These are phyloP conservation scores for Stomorhina lunata DNA, from an alignment of 2,888 invertebrate species.

Conservation along the genomic window DNA sequence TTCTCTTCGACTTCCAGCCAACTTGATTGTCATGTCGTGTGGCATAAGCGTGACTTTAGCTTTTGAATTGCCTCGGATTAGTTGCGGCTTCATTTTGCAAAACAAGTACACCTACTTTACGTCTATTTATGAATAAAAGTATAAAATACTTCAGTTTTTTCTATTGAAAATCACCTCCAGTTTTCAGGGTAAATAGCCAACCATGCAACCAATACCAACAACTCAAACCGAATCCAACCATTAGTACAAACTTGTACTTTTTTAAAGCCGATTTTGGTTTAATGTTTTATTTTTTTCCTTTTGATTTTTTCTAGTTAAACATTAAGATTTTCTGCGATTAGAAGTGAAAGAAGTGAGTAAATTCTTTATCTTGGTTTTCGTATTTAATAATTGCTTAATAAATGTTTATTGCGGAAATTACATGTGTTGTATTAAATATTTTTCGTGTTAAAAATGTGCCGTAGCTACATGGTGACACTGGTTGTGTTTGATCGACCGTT, in stretches of 20 bases:
- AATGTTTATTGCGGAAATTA: conserved; percentile 49
- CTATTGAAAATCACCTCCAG: conserved; percentile 32
- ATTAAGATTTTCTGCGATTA: no score
- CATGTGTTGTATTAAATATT: conserved; percentile 27
- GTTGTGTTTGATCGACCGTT: conserved; percentile 36
- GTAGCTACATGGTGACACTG: background rate
- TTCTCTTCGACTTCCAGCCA: background rate
- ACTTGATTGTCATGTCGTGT: conserved; percentile 62
- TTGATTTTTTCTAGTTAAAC: background rate
- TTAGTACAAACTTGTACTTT: conserved; percentile 10
- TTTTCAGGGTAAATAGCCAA: conserved; percentile 43
- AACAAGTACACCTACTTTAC: conserved; percentile 34
- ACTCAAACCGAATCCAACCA: background rate
- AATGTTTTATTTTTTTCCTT: background rate
- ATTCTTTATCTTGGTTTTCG: conserved; percentile 33
- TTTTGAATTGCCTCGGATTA: conserved; percentile 57
- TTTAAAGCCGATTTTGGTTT: conserved; percentile 43
- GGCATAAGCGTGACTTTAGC: conserved; percentile 66
- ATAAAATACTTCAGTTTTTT: background rate
- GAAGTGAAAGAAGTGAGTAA: no score
- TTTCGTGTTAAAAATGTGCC: conserved; percentile 38
- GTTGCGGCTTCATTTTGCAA: conserved; percentile 57
- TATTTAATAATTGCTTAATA: conserved; percentile 45
- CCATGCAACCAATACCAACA: background rate
- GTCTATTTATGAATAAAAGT: conserved; percentile 37